Evolutionary conservation across 2,113 vertebrate genomes (phyloP).

Genomic region (Xenopus laevis): DNA sequence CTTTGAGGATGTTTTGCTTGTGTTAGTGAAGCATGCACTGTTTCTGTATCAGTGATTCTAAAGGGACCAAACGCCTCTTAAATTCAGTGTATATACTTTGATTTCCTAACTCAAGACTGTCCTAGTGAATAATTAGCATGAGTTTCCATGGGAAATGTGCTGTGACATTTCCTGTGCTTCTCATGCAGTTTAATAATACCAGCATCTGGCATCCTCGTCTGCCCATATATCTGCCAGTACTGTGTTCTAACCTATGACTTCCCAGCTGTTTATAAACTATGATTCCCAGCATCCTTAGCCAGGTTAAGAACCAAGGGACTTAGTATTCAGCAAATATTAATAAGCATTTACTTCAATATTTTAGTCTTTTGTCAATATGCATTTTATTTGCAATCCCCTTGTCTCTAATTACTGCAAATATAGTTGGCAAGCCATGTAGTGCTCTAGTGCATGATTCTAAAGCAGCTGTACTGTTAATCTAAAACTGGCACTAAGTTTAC

Average conservation of each 20-base stretch:
- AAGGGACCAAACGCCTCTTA: background rate
- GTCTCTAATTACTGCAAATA: too few relatives aligned
- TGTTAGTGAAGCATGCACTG: background rate
- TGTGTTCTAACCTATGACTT: background rate
- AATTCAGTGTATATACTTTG: background rate
- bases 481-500: too few relatives aligned
- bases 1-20: too few relatives aligned
- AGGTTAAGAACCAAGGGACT: too few relatives aligned
- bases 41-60: too few relatives aligned
- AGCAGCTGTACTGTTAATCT: too few relatives aligned
- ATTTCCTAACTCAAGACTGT: background rate
- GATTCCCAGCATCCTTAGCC: background rate
- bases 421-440: too few relatives aligned
- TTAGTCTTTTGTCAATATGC: too few relatives aligned
- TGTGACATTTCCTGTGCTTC: background rate
- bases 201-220: background rate
- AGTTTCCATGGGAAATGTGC: background rate
- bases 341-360: too few relatives aligned
- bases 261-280: background rate
- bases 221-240: background rate
- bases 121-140: constrained; percentile 4
- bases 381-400: too few relatives aligned
- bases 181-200: background rate
- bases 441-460: too few relatives aligned
- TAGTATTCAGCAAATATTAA: too few relatives aligned